A percentile compares a stretch with the other conserved stretches of the same genome.
Conservation (phyloP, 2,888 invertebrate species). For the Athrips mouffetella region DNA sequence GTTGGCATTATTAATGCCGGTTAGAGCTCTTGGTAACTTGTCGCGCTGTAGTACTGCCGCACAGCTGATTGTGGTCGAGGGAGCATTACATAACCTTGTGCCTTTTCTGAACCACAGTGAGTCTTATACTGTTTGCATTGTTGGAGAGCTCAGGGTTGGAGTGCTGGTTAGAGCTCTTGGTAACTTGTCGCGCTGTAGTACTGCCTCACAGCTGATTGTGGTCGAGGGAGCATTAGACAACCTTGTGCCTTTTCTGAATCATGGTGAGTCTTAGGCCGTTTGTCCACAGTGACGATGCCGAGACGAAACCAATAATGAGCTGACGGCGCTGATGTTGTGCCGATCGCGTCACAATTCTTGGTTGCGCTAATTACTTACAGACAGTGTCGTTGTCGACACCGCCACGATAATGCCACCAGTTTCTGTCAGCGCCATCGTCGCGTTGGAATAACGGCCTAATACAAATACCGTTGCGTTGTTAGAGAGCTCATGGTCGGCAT, state of each 20-base stretch:
- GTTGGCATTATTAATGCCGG: conserved; percentile 80
- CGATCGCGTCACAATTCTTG: too few relatives aligned
- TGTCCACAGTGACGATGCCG: too few relatives aligned
- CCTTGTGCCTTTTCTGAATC: conserved; percentile 78
- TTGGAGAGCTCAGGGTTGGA: conserved; percentile 37
- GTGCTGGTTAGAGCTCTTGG: conserved; percentile 90
- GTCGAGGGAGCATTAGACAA: conserved; percentile 81
- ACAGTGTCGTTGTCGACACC: too few relatives aligned
- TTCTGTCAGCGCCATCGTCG: too few relatives aligned
- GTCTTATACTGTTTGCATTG: too few relatives aligned
- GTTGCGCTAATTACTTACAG: too few relatives aligned
- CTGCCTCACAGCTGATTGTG: conserved; percentile 85
- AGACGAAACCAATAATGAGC: too few relatives aligned
- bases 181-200: conserved; percentile 86
- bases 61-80: conserved; percentile 83
- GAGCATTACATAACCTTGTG: conserved; percentile 79
- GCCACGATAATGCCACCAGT: too few relatives aligned
- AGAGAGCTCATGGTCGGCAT: conserved; percentile 37
- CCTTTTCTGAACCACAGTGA: conserved; percentile 78
- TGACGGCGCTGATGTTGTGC: too few relatives aligned
- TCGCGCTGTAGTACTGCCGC: conserved; percentile 87
- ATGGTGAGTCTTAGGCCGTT: conserved; percentile 64
- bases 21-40: conserved; percentile 89
- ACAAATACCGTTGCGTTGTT: too few relatives aligned
- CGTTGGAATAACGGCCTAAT: too few relatives aligned